phyloP scores from a whole-genome alignment of 1,140 invertebrate genomes.

The Drosophila ogumai region DNA sequence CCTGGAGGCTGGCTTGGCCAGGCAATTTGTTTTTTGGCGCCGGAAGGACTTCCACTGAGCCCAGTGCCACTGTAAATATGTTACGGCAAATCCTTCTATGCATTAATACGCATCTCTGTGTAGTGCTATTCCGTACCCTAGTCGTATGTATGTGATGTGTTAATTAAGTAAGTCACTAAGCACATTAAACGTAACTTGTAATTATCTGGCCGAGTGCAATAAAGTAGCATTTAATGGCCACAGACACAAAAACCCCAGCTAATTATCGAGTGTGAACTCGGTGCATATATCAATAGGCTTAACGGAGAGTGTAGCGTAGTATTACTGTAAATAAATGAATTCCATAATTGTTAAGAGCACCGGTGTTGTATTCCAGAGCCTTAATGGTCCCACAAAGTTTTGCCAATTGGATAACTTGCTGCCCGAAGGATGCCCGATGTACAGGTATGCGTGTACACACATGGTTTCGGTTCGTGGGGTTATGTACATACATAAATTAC shows the following conservation, averaged over 20 bases:
- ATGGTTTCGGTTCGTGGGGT: neutral
- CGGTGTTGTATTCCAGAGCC: constrained; percentile 4
- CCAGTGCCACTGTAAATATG: constrained; percentile 8
- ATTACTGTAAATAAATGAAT: constrained; percentile 46
- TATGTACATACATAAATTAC: constrained; percentile 1
- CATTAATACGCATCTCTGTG: constrained; percentile 11
- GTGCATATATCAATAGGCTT: constrained; percentile 40
- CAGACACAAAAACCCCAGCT: neutral
- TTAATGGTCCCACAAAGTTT: neutral
- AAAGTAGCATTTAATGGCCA: constrained; percentile 29
- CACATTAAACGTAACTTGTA: constrained; percentile 21
- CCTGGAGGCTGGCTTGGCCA: constrained; percentile 7
- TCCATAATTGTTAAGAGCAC: constrained; percentile 40
- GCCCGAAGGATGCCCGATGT: neutral
- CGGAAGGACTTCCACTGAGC: neutral
- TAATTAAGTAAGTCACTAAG: constrained; percentile 46
- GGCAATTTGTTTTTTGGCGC: constrained; percentile 13
- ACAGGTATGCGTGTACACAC: constrained; percentile 5
- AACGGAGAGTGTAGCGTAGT: constrained; percentile 10
- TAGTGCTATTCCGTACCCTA: constrained; percentile 26
- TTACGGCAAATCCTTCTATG: constrained; percentile 11
- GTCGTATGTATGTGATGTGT: constrained; percentile 39
- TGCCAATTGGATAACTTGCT: neutral
- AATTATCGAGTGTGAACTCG: constrained; percentile 4
- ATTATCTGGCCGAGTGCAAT: constrained; percentile 30